phyloP scores from a whole-genome alignment of 2,113 vertebrate genomes.

The Scomber scombrus region DNA sequence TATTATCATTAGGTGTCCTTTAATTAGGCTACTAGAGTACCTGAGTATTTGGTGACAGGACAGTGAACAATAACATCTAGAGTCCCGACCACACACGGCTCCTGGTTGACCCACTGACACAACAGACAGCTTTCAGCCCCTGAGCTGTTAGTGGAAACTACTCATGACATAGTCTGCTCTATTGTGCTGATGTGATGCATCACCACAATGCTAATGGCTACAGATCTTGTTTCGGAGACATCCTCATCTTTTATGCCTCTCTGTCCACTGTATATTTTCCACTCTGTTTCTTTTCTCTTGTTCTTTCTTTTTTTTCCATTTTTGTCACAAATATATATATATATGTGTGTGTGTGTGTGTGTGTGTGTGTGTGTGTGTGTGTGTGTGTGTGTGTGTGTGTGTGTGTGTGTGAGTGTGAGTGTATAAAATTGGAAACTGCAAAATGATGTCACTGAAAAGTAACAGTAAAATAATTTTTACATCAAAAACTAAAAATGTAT shows the following conservation, averaged over 20 bases:
- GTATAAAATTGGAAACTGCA: neutral
- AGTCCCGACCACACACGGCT: constrained; percentile 29
- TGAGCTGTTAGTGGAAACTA: constrained; percentile 60
- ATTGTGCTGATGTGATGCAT: constrained; percentile 50
- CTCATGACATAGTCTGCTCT: constrained; percentile 50
- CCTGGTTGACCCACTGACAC: constrained; percentile 43
- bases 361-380: too few relatives aligned
- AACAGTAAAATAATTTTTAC: too few relatives aligned
- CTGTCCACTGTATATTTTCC: constrained; percentile 5
- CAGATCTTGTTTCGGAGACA: constrained; percentile 65
- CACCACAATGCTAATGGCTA: constrained; percentile 22
- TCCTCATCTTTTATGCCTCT: constrained; percentile 23
- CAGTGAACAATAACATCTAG: constrained; percentile 38
- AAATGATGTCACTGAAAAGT: neutral
- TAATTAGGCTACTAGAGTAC: constrained; percentile 38
- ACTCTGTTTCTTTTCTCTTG: too few relatives aligned
- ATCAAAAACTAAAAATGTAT: too few relatives aligned
- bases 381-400: too few relatives aligned
- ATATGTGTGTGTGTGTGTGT: neutral
- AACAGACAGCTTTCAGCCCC: constrained; percentile 55
- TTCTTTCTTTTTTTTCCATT: too few relatives aligned
- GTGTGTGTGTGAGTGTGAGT: too few relatives aligned
- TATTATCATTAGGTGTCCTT: constrained; percentile 44
- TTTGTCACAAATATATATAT: neutral
- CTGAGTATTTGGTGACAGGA: constrained; percentile 40